phyloP scores from a whole-genome alignment of 2,797 vertebrate species.

The Tauraco hartlaubi region DNA sequence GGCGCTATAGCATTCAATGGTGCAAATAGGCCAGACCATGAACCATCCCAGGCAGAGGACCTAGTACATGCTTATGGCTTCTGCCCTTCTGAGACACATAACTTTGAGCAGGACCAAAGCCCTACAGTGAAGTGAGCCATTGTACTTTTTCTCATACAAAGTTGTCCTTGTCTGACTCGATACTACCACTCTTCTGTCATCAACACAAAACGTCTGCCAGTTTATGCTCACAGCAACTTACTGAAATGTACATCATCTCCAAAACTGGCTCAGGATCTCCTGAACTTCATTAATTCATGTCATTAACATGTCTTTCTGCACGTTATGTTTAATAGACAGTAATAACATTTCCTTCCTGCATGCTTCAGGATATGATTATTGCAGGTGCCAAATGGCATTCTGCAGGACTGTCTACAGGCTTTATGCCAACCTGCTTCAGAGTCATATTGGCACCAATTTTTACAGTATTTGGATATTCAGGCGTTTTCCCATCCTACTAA shows the following conservation, averaged over 20 bases:
- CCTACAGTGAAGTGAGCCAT: neutral
- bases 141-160: neutral
- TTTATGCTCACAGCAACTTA: neutral
- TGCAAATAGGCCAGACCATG: neutral
- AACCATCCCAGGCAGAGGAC: neutral
- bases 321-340: neutral
- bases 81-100: neutral
- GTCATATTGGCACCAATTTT: neutral
- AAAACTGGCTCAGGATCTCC: neutral
- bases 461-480: neutral
- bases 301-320: neutral
- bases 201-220: neutral
- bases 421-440: neutral
- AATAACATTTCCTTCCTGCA: neutral
- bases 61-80: neutral
- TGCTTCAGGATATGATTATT: neutral
- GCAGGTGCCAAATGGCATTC: neutral
- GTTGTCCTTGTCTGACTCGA: neutral
- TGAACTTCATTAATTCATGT: neutral
- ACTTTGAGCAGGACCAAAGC: neutral
- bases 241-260: neutral
- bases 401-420: neutral
- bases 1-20: rapidly evolving
- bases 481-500: neutral
- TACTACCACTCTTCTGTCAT: neutral